Percentiles rank a stretch among this genome's conserved stretches.
Conservation (phyloP, 2,113 vertebrate species). For the Hystrix brachyura region DNA sequence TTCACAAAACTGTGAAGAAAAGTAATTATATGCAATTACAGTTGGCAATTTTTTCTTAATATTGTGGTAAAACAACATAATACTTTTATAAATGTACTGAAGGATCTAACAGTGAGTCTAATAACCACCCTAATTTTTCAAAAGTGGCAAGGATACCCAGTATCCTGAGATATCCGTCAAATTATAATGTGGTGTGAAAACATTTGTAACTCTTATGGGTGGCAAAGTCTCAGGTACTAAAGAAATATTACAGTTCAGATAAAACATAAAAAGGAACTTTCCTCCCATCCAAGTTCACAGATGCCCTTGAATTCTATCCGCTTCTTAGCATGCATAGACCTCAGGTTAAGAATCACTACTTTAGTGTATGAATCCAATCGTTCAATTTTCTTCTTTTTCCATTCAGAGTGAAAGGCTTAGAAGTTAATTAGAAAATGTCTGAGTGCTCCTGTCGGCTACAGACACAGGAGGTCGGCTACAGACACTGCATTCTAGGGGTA, state of each 20-base stretch:
- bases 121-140: neutral
- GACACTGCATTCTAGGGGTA: neutral
- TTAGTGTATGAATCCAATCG: neutral
- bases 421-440: neutral
- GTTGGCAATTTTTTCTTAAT: slow-evolving; percentile 12
- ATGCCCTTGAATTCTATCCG: neutral
- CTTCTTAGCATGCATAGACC: neutral
- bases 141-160: neutral
- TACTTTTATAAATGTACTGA: neutral
- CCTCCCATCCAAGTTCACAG: neutral
- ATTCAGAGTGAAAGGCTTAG: neutral
- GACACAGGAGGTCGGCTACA: too few species aligned
- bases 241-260: neutral
- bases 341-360: neutral
- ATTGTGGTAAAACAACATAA: neutral
- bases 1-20: slow-evolving; percentile 32
- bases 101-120: neutral
- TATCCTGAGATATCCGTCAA: neutral
- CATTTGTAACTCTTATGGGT: neutral
- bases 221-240: neutral
- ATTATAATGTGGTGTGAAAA: neutral
- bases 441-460: neutral
- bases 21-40: slow-evolving; percentile 2
- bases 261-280: neutral
- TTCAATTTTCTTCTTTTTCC: neutral